Percentiles rank a stretch among this genome's conserved stretches.
Evolutionary conservation across 2,797 vertebrate genomes (phyloP).

Genomic region (Arremon aurantiirostris): DNA sequence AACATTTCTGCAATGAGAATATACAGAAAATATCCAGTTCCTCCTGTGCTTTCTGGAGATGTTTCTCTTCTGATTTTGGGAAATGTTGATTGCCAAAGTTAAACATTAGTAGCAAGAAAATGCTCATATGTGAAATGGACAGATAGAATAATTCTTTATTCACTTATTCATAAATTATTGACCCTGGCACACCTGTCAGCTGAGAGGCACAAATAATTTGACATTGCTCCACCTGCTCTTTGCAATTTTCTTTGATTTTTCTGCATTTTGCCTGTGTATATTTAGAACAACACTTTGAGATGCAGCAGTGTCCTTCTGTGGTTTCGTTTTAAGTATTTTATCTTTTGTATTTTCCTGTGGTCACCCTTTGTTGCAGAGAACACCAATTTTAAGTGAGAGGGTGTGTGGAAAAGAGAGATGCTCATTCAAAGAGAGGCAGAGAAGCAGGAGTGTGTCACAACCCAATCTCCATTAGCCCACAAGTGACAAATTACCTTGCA

Average conservation of each 20-base stretch:
- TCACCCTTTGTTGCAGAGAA: neutral
- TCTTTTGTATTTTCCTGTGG: neutral
- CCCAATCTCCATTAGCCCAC: neutral
- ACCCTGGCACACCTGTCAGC: neutral
- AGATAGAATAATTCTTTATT: neutral
- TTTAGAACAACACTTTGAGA: neutral
- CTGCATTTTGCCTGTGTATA: neutral
- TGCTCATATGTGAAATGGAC: neutral
- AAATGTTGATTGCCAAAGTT: neutral
- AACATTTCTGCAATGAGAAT: neutral
- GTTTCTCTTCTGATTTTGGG: neutral
- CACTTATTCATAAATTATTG: neutral
- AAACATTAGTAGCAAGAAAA: neutral
- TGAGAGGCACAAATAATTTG: neutral
- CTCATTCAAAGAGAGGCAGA: neutral
- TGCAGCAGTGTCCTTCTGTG: neutral
- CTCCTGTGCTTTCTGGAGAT: neutral
- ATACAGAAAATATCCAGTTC: neutral
- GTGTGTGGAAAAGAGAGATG: neutral
- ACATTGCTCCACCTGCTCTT: neutral
- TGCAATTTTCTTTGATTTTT: neutral
- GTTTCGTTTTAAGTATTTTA: neutral
- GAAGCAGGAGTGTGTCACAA: neutral
- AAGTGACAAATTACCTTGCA: neutral
- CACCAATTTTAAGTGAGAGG: neutral